Conservation (phyloP, 2,113 vertebrate genomes). For the Nestor notabilis region DNA sequence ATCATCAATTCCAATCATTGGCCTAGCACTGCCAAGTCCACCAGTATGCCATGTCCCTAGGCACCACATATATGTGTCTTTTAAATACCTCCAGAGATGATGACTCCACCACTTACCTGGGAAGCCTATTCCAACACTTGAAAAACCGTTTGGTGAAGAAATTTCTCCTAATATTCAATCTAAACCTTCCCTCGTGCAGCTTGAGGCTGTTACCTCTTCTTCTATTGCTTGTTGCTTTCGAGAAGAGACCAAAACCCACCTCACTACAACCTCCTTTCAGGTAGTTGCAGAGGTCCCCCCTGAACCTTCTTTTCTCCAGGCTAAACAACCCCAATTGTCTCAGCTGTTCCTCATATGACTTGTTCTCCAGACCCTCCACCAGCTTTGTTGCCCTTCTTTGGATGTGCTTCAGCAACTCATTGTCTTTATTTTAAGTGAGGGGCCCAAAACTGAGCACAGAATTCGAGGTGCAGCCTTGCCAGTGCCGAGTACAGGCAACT, state of each 20-base stretch:
- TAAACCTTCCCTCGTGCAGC: background rate
- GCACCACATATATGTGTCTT: background rate
- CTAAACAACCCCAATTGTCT: background rate
- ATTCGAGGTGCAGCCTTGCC: background rate
- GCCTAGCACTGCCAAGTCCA: background rate
- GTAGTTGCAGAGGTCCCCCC: background rate
- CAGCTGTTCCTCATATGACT: background rate
- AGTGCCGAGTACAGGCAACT: background rate
- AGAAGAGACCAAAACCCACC: background rate
- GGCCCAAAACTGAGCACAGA: background rate
- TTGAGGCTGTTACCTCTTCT: background rate
- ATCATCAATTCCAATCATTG: background rate
- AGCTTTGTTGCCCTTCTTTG: accelerated
- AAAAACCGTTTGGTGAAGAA: background rate
- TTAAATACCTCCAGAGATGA: background rate
- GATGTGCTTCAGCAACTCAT: accelerated
- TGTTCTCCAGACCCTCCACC: background rate
- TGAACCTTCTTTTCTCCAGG: background rate
- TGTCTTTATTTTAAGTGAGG: background rate
- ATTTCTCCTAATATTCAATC: background rate
- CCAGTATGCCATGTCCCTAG: background rate
- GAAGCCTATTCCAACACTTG: background rate
- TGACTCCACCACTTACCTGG: background rate
- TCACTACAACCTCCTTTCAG: background rate
- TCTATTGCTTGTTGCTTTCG: background rate